Conservation (phyloP, 2,888 invertebrate species). For the Coelinius sp. region DNA sequence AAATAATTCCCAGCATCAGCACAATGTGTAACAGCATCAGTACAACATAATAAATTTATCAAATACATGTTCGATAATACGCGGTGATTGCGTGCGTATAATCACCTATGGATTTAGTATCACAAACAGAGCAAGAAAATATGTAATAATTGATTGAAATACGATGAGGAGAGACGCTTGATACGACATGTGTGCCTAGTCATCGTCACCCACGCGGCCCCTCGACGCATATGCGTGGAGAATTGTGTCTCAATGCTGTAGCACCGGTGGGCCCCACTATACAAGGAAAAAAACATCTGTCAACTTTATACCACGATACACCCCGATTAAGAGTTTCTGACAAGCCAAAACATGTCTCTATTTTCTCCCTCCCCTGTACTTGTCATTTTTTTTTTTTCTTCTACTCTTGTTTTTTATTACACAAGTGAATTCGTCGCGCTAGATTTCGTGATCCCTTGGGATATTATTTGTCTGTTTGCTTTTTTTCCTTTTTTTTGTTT, state of each 20-base stretch:
- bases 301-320: conserved; percentile 49
- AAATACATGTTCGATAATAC: background rate
- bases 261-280: conserved; percentile 35
- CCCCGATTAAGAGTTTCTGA: conserved; percentile 33
- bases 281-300: conserved; percentile 58
- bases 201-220: conserved; percentile 36
- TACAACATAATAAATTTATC: conserved; percentile 7
- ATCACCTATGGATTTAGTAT: background rate
- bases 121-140: background rate
- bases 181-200: conserved; percentile 37
- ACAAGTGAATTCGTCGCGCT: conserved; percentile 21
- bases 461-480: background rate
- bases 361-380: conserved; percentile 7
- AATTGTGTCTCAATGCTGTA: conserved; percentile 48
- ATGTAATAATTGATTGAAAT: conserved; percentile 38
- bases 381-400: conserved; percentile 7
- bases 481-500: background rate
- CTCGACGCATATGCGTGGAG: conserved; percentile 60
- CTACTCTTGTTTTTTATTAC: conserved; percentile 26
- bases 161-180: background rate
- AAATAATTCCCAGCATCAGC: background rate
- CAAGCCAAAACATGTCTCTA: conserved; percentile 30
- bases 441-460: conserved; percentile 4
- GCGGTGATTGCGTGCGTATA: background rate
- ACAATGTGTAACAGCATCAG: background rate